Percentiles rank a stretch among this genome's conserved stretches.
Conservation (phyloP, 2,797 vertebrate species). For the Muscicapa striata region DNA sequence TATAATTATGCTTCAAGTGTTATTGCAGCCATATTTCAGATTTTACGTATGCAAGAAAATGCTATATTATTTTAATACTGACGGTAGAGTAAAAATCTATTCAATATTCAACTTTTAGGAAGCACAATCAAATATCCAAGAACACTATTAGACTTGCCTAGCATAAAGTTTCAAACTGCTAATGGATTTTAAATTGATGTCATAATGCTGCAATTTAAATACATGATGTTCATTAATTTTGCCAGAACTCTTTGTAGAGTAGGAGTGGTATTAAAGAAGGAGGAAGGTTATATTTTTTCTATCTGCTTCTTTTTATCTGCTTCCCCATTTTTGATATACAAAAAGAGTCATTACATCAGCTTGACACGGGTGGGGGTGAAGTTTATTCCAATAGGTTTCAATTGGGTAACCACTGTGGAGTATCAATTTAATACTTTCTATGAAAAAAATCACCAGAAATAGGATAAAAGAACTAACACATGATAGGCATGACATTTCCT, state of each 20-base stretch:
- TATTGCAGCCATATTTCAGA: constrained; percentile 62
- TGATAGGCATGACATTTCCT: background rate
- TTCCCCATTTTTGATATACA: background rate
- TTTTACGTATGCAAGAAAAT: constrained; percentile 46
- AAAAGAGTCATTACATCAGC: background rate
- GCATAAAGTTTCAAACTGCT: constrained; percentile 61
- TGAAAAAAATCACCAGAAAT: background rate
- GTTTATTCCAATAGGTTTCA: background rate
- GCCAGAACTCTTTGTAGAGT: constrained; percentile 12
- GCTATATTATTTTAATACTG: constrained; percentile 65
- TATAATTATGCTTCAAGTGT: constrained; percentile 58
- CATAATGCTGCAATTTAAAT: constrained; percentile 68
- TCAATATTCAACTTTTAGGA: constrained; percentile 63
- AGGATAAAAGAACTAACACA: background rate
- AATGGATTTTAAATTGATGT: constrained; percentile 70
- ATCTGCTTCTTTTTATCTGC: background rate
- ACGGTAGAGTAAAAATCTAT: constrained; percentile 30
- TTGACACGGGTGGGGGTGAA: background rate
- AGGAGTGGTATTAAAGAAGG: background rate
- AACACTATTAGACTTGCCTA: constrained; percentile 53
- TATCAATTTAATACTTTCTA: background rate
- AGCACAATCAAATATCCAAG: constrained; percentile 60
- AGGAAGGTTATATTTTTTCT: constrained; percentile 8
- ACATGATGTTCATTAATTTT: constrained; percentile 64
- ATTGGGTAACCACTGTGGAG: background rate